phyloP scores from a whole-genome alignment of 1,140 invertebrate genomes.

The Orius laevigatus region DNA sequence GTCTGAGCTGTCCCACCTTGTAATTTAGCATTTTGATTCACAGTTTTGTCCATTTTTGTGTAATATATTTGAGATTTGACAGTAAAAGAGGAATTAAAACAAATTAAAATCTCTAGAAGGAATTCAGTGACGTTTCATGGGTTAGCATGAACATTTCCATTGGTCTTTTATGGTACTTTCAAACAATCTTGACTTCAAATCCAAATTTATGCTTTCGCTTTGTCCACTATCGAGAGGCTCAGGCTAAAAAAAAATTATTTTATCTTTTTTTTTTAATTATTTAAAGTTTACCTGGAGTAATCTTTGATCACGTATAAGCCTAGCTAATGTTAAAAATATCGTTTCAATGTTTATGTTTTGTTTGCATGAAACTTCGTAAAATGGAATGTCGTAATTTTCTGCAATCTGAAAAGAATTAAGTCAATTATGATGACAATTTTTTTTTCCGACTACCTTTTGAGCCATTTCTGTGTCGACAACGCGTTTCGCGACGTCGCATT shows the following conservation, averaged over 20 bases:
- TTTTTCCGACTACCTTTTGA: conserved; percentile 41
- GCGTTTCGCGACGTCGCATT: conserved; percentile 60
- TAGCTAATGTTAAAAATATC: conserved; percentile 62
- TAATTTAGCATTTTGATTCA: no score
- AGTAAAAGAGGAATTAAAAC: no score
- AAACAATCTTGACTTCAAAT: conserved; percentile 12
- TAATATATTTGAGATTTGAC: no score
- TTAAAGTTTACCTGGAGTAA: conserved; percentile 46
- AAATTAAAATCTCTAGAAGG: no score
- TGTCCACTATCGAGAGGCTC: conserved; percentile 11
- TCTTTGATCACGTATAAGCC: conserved; percentile 62
- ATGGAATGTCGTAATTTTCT: conserved; percentile 79
- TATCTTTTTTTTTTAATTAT: background rate
- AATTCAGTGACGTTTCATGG: no score
- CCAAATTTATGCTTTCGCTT: conserved; percentile 10
- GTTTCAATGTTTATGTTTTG: conserved; percentile 79
- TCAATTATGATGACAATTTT: conserved; percentile 5
- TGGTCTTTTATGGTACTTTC: conserved; percentile 9
- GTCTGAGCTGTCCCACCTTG: no score
- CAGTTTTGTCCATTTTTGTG: no score
- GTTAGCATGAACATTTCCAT: conserved; percentile 15
- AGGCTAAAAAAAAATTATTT: conserved; percentile 7
- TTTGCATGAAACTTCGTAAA: conserved; percentile 84
- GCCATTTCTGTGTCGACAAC: conserved; percentile 60
- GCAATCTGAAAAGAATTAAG: conserved; percentile 47